Evolutionary conservation across 2,797 vertebrate genomes (phyloP), one percentile per base, ranked within the genome.

Genomic region (Accipiter fasciatus): DNA sequence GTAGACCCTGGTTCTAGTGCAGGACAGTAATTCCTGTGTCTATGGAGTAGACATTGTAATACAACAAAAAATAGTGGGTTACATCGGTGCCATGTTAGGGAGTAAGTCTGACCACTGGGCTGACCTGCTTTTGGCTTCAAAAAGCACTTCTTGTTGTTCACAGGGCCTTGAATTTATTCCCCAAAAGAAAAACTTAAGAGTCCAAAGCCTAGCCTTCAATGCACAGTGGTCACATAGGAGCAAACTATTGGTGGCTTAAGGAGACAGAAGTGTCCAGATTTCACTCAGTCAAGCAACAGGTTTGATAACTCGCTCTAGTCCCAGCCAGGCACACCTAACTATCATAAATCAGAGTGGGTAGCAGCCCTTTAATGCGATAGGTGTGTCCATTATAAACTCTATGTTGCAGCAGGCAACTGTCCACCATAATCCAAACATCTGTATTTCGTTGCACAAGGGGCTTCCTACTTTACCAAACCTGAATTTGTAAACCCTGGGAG

Each of bases 41-140:
- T n/a, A 28, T 57, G 54, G 44, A 50, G 37, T 33, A 31, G 62
- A 22, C 11, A 3, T 2, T 3, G 17, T 15, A 52, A n/a, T 8
- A 22, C 14, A 65, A 20, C 52, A 49, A 21, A 50, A 39, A 42
- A 6, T 1, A 29, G 15, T 15, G 46, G 22, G 16, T 61, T 61
- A 28, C 24, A 16, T 15, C 2, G 0, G 62, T 7, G 7, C 54
- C 5, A 0, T 5, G 13, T 20, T 49, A 6, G 25, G n/a, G 31
- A 39, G 15, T 4, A 0, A 1, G 10, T 44, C 59, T 47, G 25
- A 26, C 46, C 46, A 13, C 25, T 4, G 25, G 19, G 5, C 77
- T 77, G 72, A 31, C 54, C 72, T 55, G 39, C 62, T 75, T 71
- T 40, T 6, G 37, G 7, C 67, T 61, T n/a, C 79, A 44, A 13